Evolutionary conservation across 2,797 vertebrate species (phyloP).

Genomic region (Scomberomorus guttatus): DNA sequence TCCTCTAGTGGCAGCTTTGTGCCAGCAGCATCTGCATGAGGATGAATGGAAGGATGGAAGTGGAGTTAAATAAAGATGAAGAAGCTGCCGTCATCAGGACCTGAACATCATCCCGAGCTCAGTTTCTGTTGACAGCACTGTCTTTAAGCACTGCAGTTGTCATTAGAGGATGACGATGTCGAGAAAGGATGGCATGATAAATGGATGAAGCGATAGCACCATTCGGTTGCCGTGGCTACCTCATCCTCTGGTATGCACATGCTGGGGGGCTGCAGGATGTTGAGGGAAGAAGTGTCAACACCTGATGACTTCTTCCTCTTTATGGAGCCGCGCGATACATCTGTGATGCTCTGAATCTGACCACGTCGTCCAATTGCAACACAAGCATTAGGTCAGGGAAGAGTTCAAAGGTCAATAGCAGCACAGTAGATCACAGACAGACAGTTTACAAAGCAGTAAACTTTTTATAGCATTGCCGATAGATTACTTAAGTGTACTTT

Average conservation of each 20-base stretch:
- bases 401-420: slow-evolving; percentile 60
- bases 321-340: slow-evolving; percentile 88
- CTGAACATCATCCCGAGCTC: neutral
- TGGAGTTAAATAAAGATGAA: too few relatives aligned
- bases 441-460: too few relatives aligned
- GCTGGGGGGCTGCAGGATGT: slow-evolving; percentile 58
- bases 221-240: slow-evolving; percentile 79
- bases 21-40: neutral
- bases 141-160: neutral
- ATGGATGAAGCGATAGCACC: slow-evolving; percentile 3
- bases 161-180: slow-evolving; percentile 34
- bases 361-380: slow-evolving; percentile 38
- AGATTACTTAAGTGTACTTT: too few relatives aligned
- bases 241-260: slow-evolving; percentile 77
- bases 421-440: neutral
- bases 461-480: too few relatives aligned
- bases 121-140: neutral
- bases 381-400: slow-evolving; percentile 24
- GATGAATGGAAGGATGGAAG: neutral
- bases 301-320: slow-evolving; percentile 84
- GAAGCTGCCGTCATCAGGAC: too few relatives aligned
- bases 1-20: slow-evolving; percentile 48
- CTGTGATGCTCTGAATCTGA: slow-evolving; percentile 93
- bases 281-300: slow-evolving; percentile 57
- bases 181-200: slow-evolving; percentile 26